Conservation (phyloP, 2,888 invertebrate genomes). For the Deilephila elpenor region DNA sequence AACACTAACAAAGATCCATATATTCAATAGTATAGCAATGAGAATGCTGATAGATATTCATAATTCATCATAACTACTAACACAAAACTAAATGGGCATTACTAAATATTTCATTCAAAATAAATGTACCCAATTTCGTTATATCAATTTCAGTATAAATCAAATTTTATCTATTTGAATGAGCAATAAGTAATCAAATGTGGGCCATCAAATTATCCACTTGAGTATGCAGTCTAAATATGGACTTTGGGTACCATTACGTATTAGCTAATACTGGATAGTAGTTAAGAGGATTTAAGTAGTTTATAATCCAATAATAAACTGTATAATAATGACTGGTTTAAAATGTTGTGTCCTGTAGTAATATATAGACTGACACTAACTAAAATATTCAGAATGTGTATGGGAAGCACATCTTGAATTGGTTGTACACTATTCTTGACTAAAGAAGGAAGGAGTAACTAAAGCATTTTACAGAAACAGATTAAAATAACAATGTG, state of each 20-base stretch:
- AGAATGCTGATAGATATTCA: not conserved
- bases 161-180: slow-evolving; percentile 17
- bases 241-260: not conserved
- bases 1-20: too few relatives aligned
- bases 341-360: too few relatives aligned
- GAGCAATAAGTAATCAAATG: slow-evolving; percentile 1
- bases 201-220: slow-evolving; percentile 15
- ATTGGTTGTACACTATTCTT: too few relatives aligned
- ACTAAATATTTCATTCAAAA: not conserved
- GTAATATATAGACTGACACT: too few relatives aligned
- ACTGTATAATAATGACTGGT: too few relatives aligned
- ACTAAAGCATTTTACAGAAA: too few relatives aligned
- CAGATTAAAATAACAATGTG: too few relatives aligned
- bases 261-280: slow-evolving; percentile 4
- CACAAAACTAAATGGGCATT: not conserved
- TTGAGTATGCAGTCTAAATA: not conserved
- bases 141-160: slow-evolving; percentile 22
- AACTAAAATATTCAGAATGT: too few relatives aligned
- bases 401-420: too few relatives aligned
- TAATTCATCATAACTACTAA: not conserved
- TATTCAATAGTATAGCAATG: not conserved
- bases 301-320: not conserved
- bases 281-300: not conserved
- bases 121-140: not conserved
- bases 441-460: too few relatives aligned